Conservation (phyloP, 1,140 invertebrate species). For the Magallana ariakensis region DNA sequence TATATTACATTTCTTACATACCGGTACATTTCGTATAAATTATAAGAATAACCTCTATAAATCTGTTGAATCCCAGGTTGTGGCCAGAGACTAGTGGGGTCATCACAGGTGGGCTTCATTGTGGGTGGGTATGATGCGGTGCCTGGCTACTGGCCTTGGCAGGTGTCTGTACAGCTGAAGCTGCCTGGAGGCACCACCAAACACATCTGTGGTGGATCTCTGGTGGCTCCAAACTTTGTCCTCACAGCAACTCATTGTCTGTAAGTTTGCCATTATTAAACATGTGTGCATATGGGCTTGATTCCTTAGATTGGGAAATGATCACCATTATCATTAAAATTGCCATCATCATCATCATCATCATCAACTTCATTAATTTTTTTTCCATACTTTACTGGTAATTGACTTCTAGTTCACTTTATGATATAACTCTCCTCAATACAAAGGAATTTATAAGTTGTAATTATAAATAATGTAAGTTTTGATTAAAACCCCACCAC, state of each 20-base stretch:
- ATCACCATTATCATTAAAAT: too few relatives aligned
- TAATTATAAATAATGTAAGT: background rate
- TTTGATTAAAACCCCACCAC: background rate
- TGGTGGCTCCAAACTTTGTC: conserved; percentile 86
- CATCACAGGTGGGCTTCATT: conserved; percentile 57
- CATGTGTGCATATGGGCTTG: too few relatives aligned
- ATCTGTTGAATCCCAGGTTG: conserved; percentile 54
- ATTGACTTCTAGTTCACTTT: too few relatives aligned
- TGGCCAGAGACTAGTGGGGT: conserved; percentile 60
- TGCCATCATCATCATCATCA: too few relatives aligned
- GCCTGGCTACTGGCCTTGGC: conserved; percentile 74
- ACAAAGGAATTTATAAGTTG: too few relatives aligned
- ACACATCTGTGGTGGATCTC: conserved; percentile 87
- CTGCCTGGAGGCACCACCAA: conserved; percentile 56
- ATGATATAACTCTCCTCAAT: too few relatives aligned
- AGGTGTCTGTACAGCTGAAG: conserved; percentile 63
- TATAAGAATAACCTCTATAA: too few relatives aligned
- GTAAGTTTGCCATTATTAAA: background rate
- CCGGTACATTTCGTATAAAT: too few relatives aligned
- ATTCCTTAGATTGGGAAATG: too few relatives aligned
- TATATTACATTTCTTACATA: too few relatives aligned
- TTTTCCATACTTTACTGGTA: too few relatives aligned
- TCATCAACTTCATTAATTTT: too few relatives aligned
- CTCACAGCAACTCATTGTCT: conserved; percentile 88
- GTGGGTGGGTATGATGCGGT: conserved; percentile 65